Percentiles rank a stretch among this genome's conserved stretches.
Evolutionary conservation across 2,888 invertebrate genomes (phyloP).

Genomic region (Creontiades dilutus): DNA sequence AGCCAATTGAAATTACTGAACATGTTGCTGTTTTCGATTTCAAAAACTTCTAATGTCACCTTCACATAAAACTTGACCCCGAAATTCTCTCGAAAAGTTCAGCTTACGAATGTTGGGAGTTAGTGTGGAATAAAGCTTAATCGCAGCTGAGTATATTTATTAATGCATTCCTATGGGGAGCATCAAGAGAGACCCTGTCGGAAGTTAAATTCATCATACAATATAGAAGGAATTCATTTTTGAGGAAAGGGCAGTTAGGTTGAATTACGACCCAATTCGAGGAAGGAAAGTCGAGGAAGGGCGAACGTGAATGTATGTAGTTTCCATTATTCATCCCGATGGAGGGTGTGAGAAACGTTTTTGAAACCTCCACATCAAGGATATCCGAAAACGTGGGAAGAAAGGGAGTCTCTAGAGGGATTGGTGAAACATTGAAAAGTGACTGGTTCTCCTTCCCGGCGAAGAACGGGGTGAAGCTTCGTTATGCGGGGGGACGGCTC

Average conservation of each 20-base stretch:
- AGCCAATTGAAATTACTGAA: too few species aligned
- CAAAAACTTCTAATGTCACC: too few species aligned
- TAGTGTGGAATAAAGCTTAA: too few species aligned
- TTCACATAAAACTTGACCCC: too few species aligned
- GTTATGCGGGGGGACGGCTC: neutral
- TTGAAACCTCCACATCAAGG: constrained; percentile 30
- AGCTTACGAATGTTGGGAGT: neutral
- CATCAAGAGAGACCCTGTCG: neutral
- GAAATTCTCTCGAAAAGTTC: neutral
- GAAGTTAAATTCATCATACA: constrained; percentile 14
- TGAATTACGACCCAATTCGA: constrained; percentile 3
- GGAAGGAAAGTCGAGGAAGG: neutral
- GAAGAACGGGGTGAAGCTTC: constrained; percentile 34
- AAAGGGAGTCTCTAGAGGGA: constrained; percentile 33
- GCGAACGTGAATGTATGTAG: neutral
- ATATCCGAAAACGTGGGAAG: constrained; percentile 38
- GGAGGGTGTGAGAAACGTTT: constrained; percentile 36
- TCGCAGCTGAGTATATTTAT: too few species aligned
- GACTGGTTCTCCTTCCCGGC: neutral
- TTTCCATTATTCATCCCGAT: constrained; percentile 4
- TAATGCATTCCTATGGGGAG: too few species aligned
- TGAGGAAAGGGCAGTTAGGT: constrained; percentile 25
- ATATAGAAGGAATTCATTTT: neutral
- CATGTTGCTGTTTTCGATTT: too few species aligned
- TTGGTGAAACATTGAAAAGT: constrained; percentile 34